These are phyloP conservation scores for Littorina saxatilis DNA, from an alignment of 1,140 invertebrate genomes.

Conservation along the genomic window DNA sequence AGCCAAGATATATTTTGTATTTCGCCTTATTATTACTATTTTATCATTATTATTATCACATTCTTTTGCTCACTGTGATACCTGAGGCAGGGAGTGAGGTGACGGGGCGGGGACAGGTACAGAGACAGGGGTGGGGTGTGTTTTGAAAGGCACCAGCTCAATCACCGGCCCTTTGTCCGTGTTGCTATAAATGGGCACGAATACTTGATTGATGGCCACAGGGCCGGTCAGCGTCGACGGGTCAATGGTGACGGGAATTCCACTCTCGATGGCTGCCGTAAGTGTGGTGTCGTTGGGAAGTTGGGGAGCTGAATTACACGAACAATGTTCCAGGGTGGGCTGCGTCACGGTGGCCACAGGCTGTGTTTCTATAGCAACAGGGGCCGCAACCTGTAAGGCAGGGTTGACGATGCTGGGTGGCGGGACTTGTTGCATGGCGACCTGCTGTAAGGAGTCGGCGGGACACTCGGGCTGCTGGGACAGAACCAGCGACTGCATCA, in stretches of 20 bases:
- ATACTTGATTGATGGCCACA: constrained; percentile 47
- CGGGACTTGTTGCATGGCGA: not conserved
- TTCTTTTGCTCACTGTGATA: constrained; percentile 11
- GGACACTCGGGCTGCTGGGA: not conserved
- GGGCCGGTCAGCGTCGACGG: constrained; percentile 28
- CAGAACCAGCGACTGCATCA: constrained; percentile 27
- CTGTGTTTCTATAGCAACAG: not conserved
- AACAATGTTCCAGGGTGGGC: too few relatives aligned
- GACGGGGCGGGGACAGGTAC: not conserved
- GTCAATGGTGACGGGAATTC: constrained; percentile 41
- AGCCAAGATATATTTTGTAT: too few relatives aligned
- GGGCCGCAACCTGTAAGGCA: not conserved
- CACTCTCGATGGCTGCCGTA: constrained; percentile 44
- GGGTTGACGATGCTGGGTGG: not conserved
- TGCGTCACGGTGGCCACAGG: not conserved
- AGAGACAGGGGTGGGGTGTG: not conserved
- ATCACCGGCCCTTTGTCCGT: constrained; percentile 52
- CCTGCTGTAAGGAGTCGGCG: not conserved
- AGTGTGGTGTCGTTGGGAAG: constrained; percentile 38
- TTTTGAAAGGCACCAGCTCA: constrained; percentile 49
- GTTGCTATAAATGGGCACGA: constrained; percentile 50
- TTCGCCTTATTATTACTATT: too few relatives aligned
- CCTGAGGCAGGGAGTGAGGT: constrained; percentile 8
- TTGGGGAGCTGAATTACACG: not conserved
- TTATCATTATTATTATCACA: too few relatives aligned